These are phyloP conservation scores for Styela clava DNA, from an alignment of 23 tunicate species.

Conservation along the genomic window DNA sequence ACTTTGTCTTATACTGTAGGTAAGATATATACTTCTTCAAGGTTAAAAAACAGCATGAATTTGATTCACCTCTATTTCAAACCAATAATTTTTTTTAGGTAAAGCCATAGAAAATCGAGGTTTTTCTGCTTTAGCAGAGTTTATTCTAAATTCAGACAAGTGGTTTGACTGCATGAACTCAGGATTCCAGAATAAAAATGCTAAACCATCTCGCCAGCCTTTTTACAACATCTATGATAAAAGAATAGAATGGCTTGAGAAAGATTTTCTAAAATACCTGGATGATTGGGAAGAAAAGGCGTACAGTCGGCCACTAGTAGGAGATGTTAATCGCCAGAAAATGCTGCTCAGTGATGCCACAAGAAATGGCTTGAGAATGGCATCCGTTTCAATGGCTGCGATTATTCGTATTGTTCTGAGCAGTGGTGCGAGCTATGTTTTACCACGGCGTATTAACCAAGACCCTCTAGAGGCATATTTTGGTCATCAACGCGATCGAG, in stretches of 20 bases:
- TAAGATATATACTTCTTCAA: not conserved
- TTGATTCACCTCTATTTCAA: not conserved
- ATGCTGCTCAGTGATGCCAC: slow-evolving; percentile 27
- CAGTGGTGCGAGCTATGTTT: slow-evolving; percentile 4
- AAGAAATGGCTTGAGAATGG: slow-evolving; percentile 23
- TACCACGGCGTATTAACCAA: slow-evolving; percentile 23
- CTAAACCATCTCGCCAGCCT: slow-evolving; percentile 1
- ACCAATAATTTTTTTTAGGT: not conserved
- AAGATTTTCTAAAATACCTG: slow-evolving; percentile 13
- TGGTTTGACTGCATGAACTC: slow-evolving; percentile 4
- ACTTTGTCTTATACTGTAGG: not conserved
- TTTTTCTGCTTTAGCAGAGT: not conserved
- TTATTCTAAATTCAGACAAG: not conserved
- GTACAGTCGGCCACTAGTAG: not conserved
- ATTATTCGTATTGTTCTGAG: not conserved
- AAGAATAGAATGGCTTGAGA: slow-evolving; percentile 19
- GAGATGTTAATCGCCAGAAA: slow-evolving; percentile 8
- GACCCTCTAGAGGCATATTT: slow-evolving; percentile 34
- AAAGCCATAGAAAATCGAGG: not conserved
- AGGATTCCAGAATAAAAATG: not conserved
- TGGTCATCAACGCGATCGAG: slow-evolving; percentile 21
- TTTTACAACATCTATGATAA: too few species aligned
- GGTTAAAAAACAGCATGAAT: not conserved
- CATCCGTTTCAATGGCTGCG: slow-evolving; percentile 20
- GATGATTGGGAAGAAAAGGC: not conserved